phyloP scores from a whole-genome alignment of 2,113 vertebrate genomes.

The Potamarius usumacintae region DNA sequence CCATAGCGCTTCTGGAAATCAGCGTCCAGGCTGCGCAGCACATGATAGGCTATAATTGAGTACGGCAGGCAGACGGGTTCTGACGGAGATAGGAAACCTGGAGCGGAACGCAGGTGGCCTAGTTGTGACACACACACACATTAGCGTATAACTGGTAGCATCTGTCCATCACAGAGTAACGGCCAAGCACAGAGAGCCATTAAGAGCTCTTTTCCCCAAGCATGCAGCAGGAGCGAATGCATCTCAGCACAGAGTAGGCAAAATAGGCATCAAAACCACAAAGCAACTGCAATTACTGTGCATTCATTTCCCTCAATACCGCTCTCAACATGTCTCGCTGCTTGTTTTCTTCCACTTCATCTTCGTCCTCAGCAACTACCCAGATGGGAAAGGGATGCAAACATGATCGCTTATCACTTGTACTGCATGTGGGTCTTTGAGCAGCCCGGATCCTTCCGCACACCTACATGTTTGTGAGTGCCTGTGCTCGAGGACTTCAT shows the following conservation, averaged over 20 bases:
- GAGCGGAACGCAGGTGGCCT: slow-evolving; percentile 44
- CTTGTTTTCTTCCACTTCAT: neutral
- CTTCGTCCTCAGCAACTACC: neutral
- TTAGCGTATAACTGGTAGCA: slow-evolving; percentile 38
- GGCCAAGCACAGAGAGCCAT: neutral
- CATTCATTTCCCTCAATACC: slow-evolving; percentile 2
- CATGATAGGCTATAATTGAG: slow-evolving; percentile 45
- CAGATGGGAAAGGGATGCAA: neutral
- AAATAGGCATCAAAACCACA: slow-evolving; percentile 8
- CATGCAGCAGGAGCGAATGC: slow-evolving; percentile 1
- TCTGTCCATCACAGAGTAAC: slow-evolving; percentile 21
- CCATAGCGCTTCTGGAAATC: slow-evolving; percentile 25
- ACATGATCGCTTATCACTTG: neutral
- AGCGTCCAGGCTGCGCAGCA: neutral
- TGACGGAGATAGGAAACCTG: slow-evolving; percentile 32
- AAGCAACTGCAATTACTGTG: neutral
- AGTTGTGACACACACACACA: neutral
- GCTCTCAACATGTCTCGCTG: neutral
- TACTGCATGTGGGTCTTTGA: neutral
- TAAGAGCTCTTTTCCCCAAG: slow-evolving; percentile 2
- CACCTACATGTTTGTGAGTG: neutral
- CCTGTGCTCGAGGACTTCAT: neutral
- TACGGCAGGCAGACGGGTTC: slow-evolving; percentile 47
- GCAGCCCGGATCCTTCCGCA: neutral
- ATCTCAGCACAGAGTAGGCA: neutral